A percentile compares a stretch with the other conserved stretches of the same genome.
phyloP scores from a whole-genome alignment of 2,797 vertebrate genomes.

The Macrochelys suwanniensis region DNA sequence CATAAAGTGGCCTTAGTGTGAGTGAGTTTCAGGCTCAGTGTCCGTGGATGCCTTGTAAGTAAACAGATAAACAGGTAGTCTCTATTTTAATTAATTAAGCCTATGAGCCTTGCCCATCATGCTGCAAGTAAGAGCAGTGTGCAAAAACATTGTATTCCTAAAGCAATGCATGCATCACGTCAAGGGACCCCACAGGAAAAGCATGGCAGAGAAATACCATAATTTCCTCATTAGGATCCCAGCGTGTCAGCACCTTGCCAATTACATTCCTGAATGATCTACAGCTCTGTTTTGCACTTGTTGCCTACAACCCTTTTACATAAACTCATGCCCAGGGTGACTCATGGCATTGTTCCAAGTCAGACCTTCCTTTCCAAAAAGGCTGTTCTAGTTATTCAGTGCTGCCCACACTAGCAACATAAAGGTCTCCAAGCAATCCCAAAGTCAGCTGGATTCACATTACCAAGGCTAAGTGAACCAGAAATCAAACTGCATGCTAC shows the following conservation, averaged over 20 bases:
- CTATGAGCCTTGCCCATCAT: conserved; percentile 30
- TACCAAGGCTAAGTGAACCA: background rate
- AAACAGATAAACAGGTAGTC: conserved; percentile 51
- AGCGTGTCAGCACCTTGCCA: conserved; percentile 48
- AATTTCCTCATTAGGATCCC: conserved; percentile 50
- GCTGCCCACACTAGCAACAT: background rate
- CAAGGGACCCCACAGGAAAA: conserved; percentile 44
- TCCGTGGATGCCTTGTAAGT: background rate
- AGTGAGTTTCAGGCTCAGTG: conserved; percentile 38
- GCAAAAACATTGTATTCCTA: background rate
- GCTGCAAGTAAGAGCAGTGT: background rate
- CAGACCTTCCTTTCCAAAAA: background rate
- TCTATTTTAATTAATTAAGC: conserved; percentile 57
- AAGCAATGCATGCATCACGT: conserved; percentile 42
- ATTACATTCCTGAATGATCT: conserved; percentile 24
- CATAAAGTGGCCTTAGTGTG: conserved; percentile 2
- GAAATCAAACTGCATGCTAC: background rate
- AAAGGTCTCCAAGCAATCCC: conserved; percentile 25
- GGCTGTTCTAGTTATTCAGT: conserved; percentile 7
- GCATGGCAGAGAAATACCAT: conserved; percentile 23
- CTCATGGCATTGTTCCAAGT: background rate
- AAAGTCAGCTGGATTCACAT: conserved; percentile 10
- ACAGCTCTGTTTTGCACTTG: conserved; percentile 10
- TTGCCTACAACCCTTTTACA: conserved; percentile 11
- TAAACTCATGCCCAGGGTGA: conserved; percentile 12